A percentile compares a stretch with the other conserved stretches of the same genome.
Conservation (phyloP, 2,797 vertebrate species). For the Harpagifer antarcticus region DNA sequence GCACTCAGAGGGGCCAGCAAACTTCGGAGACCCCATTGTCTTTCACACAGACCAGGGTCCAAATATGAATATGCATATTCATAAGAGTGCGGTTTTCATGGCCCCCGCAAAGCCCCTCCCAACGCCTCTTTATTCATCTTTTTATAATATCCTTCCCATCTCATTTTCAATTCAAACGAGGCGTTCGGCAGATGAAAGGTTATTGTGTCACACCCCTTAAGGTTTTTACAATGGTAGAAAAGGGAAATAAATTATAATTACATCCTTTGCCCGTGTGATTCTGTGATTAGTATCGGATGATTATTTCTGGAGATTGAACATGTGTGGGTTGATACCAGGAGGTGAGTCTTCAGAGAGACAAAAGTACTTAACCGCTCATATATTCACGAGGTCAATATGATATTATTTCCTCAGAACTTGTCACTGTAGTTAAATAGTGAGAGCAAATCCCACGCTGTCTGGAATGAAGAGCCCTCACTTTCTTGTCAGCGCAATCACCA, state of each 20-base stretch:
- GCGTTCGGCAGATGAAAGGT: slow-evolving; percentile 83
- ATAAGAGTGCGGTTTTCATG: slow-evolving; percentile 73
- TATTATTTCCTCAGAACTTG: slow-evolving; percentile 86
- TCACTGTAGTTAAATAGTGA: slow-evolving; percentile 81
- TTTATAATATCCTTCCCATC: slow-evolving; percentile 65
- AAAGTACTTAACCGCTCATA: slow-evolving; percentile 87
- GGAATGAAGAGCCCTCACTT: slow-evolving; percentile 58
- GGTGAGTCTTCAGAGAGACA: slow-evolving; percentile 81
- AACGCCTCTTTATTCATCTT: slow-evolving; percentile 64
- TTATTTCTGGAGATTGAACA: slow-evolving; percentile 81
- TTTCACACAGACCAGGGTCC: slow-evolving; percentile 74
- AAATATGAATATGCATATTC: slow-evolving; percentile 88
- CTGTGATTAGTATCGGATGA: slow-evolving; percentile 88
- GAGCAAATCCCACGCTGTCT: slow-evolving; percentile 83
- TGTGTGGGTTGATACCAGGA: slow-evolving; percentile 84
- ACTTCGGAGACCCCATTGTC: slow-evolving; percentile 78
- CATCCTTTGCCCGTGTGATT: slow-evolving; percentile 88
- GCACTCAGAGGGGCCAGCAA: slow-evolving; percentile 73
- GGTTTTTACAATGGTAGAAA: slow-evolving; percentile 87
- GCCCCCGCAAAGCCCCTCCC: slow-evolving; percentile 40
- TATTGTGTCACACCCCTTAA: slow-evolving; percentile 88
- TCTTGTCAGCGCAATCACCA: slow-evolving; percentile 68
- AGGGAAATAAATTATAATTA: slow-evolving; percentile 89
- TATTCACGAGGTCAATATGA: slow-evolving; percentile 84
- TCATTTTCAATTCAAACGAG: slow-evolving; percentile 83